These are phyloP conservation scores for Graphium colonna DNA, from an alignment of 2,888 invertebrate species.

Conservation along the genomic window DNA sequence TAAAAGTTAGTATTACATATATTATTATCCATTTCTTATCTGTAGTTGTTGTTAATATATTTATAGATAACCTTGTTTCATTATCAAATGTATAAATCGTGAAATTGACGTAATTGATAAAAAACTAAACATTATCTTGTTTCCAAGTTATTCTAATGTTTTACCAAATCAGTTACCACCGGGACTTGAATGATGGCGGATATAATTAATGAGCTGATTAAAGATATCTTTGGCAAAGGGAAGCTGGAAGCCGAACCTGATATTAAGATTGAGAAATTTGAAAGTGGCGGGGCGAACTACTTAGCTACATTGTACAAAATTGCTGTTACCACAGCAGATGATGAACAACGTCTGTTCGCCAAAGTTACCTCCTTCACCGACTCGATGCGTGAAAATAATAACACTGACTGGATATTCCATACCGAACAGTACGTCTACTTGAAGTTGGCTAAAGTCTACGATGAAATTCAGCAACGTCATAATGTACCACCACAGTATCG, in stretches of 20 bases:
- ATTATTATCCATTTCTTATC: too few relatives aligned
- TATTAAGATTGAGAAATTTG: constrained; percentile 35
- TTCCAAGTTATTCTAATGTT: too few relatives aligned
- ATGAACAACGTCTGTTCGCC: constrained; percentile 41
- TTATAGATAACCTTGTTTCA: too few relatives aligned
- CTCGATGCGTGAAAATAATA: constrained; percentile 35
- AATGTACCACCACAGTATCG: constrained; percentile 38
- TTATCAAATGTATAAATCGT: too few relatives aligned
- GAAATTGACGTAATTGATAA: too few relatives aligned
- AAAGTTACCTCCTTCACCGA: constrained; percentile 49
- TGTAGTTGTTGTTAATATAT: too few relatives aligned
- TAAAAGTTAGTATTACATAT: too few relatives aligned
- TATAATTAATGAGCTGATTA: constrained; percentile 1
- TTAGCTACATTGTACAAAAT: constrained; percentile 21
- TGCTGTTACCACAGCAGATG: constrained; percentile 5
- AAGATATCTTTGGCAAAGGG: background rate
- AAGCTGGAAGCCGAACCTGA: constrained; percentile 18
- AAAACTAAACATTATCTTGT: too few relatives aligned
- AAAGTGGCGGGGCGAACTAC: constrained; percentile 31
- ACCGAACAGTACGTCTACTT: constrained; percentile 48
- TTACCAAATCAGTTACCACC: background rate
- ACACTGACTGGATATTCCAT: constrained; percentile 36
- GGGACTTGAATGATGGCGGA: constrained; percentile 6
- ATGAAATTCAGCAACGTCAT: constrained; percentile 39
- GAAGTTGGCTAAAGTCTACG: constrained; percentile 38